A percentile compares a stretch with the other conserved stretches of the same genome.
phyloP scores from a whole-genome alignment of 2,797 vertebrate genomes.

The Halcyon smyrnensis region DNA sequence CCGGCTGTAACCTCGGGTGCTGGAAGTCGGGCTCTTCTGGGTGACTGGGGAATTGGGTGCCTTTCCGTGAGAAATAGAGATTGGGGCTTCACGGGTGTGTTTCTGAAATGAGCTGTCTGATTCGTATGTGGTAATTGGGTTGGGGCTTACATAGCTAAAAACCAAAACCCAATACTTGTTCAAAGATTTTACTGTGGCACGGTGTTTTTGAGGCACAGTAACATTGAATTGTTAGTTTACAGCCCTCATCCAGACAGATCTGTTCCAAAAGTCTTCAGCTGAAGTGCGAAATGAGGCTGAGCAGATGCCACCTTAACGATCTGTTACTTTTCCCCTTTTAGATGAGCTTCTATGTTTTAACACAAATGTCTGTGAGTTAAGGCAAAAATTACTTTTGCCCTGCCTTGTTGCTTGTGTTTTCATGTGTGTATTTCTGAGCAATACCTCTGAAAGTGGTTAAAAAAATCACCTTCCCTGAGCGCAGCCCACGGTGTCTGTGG shows the following conservation, averaged over 20 bases:
- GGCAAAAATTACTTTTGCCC: fast-evolving
- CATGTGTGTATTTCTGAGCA: neutral
- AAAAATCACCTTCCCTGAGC: neutral
- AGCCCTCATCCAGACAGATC: neutral
- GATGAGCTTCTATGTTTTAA: neutral
- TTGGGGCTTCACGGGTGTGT: fast-evolving
- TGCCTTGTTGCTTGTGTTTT: fast-evolving
- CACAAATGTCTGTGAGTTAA: too few species aligned
- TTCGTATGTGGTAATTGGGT: fast-evolving
- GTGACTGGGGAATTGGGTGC: fast-evolving
- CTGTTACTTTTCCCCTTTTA: neutral
- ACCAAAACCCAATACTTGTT: fast-evolving
- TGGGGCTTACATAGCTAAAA: fast-evolving
- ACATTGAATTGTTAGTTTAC: fast-evolving
- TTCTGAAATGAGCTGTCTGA: fast-evolving
- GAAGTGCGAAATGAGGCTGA: fast-evolving
- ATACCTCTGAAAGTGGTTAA: fast-evolving
- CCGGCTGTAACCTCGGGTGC: fast-evolving
- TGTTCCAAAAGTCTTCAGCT: fast-evolving
- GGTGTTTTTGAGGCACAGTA: fast-evolving
- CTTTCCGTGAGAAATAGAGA: fast-evolving
- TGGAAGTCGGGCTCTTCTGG: fast-evolving
- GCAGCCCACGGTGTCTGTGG: fast-evolving
- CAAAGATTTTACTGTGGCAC: fast-evolving
- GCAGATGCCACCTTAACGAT: neutral